A percentile compares a stretch with the other conserved stretches of the same genome.
phyloP scores from a whole-genome alignment of 2,113 vertebrate species.

The Calonectris borealis region DNA sequence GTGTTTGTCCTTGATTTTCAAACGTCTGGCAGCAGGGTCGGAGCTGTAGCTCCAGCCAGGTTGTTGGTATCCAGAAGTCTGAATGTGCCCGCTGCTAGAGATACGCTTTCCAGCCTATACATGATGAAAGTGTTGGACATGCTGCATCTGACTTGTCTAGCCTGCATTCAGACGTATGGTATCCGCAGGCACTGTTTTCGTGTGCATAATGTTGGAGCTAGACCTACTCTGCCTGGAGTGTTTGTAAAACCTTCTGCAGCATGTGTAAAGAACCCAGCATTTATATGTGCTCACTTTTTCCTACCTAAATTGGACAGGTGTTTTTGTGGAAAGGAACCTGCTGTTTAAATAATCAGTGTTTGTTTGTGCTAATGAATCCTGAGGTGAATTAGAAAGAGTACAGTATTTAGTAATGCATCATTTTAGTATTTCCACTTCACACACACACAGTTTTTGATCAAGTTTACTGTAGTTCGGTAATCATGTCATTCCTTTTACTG shows the following conservation, averaged over 20 bases:
- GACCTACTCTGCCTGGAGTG: background rate
- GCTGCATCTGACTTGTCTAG: background rate
- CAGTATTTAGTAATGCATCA: background rate
- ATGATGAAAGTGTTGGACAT: rapidly evolving
- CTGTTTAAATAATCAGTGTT: background rate
- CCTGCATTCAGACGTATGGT: background rate
- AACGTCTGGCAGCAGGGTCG: background rate
- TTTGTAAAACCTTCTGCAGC: background rate
- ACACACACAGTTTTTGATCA: background rate
- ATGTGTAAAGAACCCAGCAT: background rate
- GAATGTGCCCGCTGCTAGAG: background rate
- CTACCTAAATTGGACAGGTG: background rate
- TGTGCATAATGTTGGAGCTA: background rate
- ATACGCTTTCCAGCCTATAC: rapidly evolving
- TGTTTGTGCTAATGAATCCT: slow-evolving; percentile 36
- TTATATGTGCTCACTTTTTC: background rate
- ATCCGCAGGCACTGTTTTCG: background rate
- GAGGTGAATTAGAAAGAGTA: slow-evolving; percentile 31
- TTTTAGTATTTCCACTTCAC: slow-evolving; percentile 10
- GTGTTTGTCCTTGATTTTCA: background rate
- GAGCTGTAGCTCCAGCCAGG: background rate
- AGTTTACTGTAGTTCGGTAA: background rate
- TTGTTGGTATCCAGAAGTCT: background rate
- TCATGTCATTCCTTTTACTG: background rate
- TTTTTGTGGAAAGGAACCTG: background rate